These are phyloP conservation scores for Drosophila subobscura DNA, from an alignment of 1,140 invertebrate species.

Conservation along the genomic window DNA sequence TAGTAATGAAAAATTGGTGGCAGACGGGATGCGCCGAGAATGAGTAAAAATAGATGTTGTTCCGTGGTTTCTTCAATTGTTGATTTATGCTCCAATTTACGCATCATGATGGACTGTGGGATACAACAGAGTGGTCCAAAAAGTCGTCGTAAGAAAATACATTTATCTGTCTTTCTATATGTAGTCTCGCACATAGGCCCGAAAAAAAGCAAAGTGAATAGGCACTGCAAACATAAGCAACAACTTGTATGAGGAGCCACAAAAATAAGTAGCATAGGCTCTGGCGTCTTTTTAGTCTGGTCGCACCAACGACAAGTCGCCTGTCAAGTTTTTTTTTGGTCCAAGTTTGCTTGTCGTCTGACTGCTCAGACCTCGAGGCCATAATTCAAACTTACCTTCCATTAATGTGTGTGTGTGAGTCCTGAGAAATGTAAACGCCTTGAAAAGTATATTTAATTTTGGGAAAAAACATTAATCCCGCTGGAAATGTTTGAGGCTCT, in stretches of 20 bases:
- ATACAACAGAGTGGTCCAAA: constrained; percentile 21
- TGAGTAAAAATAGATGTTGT: constrained; percentile 54
- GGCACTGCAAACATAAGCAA: constrained; percentile 28
- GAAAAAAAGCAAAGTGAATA: constrained; percentile 15
- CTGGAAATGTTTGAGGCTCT: not conserved
- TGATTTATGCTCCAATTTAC: constrained; percentile 76
- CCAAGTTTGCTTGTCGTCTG: constrained; percentile 54
- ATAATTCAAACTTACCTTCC: constrained; percentile 54
- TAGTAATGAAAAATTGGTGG: constrained; percentile 37
- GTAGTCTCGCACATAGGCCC: constrained; percentile 40
- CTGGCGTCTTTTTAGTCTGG: constrained; percentile 48
- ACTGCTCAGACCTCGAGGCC: constrained; percentile 44
- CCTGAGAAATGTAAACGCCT: not conserved
- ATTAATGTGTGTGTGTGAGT: constrained; percentile 1
- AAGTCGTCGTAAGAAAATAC: constrained; percentile 25
- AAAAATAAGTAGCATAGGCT: constrained; percentile 61
- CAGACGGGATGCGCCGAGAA: constrained; percentile 44
- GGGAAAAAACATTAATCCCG: constrained; percentile 8
- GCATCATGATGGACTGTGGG: constrained; percentile 62
- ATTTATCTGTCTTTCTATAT: constrained; percentile 9
- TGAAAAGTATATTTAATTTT: constrained; percentile 32
- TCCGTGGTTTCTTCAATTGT: constrained; percentile 55
- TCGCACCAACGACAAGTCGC: constrained; percentile 48
- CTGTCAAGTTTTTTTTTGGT: constrained; percentile 49
- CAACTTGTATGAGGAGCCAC: constrained; percentile 13